Evolutionary conservation across 2,113 vertebrate genomes (phyloP), one percentile per base, ranked within the genome.

Genomic region (Chlamydotis undulata): DNA sequence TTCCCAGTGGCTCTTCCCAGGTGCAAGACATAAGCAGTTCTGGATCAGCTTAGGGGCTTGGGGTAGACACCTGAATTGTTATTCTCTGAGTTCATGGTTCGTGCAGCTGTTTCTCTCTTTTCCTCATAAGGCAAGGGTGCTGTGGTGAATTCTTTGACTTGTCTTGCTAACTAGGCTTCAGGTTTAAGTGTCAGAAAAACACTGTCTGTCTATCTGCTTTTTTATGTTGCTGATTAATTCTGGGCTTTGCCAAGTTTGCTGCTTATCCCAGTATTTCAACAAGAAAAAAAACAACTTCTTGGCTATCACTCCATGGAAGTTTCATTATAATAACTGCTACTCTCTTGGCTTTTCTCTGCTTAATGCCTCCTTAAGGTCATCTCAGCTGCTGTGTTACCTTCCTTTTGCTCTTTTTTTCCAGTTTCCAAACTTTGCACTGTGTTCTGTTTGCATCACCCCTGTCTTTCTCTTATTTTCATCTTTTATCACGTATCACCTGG

Each of bases 31-130:
- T 18, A 29, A 29, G 41, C 59, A 37, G 45, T 5, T 19, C 24
- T 37, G 24, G 31, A 8, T 73, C 52, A 18, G 17, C 0, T 22
- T 0, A 0, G 0, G 16, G 57, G 3, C 8, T 23, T 60, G 50
- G 61, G 57, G 29, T 55, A 12, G 39, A 10, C 5, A 3, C 77
- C 53, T 37, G 64, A 29, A 1, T 29, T 33, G 0, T 19, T 39
- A 0, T 2, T 52, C 53, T 43, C 61, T 2, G 52, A 57, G 7
- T 28, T 67, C 7, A 4, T 41, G 59, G 12, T 26, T 69, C 43
- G 4, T 49, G n/a, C 81, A 76, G 53, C 39, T 83, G 0, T n/a
- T 56, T 25, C 23, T 70, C n/a, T 31, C 9, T 26, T 33, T 61
- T 52, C 41, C 41, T 68, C 37, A 2, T 19, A 43, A 61, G 18